Evolutionary conservation across 2,888 invertebrate genomes (phyloP).

Genomic region (Cantharis rufa): DNA sequence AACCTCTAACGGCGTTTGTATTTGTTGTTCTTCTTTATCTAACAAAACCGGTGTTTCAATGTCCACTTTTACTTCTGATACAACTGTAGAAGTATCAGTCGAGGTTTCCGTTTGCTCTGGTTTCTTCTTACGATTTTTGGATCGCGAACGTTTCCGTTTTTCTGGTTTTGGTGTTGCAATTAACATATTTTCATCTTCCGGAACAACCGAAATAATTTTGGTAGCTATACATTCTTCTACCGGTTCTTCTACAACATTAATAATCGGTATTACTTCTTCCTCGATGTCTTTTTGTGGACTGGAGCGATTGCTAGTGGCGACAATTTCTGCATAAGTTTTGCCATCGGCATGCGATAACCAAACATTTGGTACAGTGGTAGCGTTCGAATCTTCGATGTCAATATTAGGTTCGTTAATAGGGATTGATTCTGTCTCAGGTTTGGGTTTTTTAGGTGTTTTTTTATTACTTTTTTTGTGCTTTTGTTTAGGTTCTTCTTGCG

Average conservation of each 20-base stretch:
- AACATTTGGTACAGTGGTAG: background rate
- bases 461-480: background rate
- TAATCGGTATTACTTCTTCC: background rate
- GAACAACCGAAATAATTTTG: conserved; percentile 44
- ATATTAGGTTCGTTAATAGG: background rate
- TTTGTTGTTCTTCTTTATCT: background rate
- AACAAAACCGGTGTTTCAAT: background rate
- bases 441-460: background rate
- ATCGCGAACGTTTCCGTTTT: conserved; percentile 51
- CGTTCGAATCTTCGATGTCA: background rate
- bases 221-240: conserved; percentile 43
- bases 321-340: conserved; percentile 73
- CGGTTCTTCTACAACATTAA: conserved; percentile 38
- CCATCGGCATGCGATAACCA: conserved; percentile 50
- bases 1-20: background rate
- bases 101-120: background rate
- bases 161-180: conserved; percentile 58
- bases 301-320: conserved; percentile 52
- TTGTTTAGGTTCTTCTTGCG: background rate
- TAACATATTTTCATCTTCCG: conserved; percentile 52
- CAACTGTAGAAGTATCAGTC: background rate
- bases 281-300: background rate
- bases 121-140: conserved; percentile 19
- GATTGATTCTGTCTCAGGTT: background rate
- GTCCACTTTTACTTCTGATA: background rate